Evolutionary conservation across 1,140 invertebrate genomes (phyloP), one percentile per base, ranked within the genome.

Genomic region (Monomorium pharaonis): DNA sequence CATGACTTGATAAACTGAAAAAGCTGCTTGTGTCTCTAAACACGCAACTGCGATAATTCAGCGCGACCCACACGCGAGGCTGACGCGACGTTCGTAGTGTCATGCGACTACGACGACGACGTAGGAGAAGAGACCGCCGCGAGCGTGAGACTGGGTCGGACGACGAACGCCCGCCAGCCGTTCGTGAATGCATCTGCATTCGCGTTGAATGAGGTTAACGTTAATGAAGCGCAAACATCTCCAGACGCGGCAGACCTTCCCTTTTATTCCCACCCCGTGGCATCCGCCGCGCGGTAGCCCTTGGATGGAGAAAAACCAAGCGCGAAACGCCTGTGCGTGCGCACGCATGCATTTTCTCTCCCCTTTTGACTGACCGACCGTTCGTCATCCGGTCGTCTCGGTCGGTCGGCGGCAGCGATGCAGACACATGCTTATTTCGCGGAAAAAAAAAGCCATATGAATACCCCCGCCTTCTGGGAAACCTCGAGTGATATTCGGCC

Each of bases 201-300:
- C 87, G 78, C 72, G 72, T 91, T 85, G 89, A 91, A 91, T 72
- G 89, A 90, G 89, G 89, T 90, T 91, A 90, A 87, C 86, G 89
- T 90, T 91, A 91, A 91, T 91, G 89, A 91, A 89, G 89, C 89
- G 78, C 89, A 84, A 88, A 72, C 78, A 88, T 91, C 69, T 91
- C 88, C 89, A 90, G 89, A 90, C 85, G 83, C 87, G n/a, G 74
- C 70, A 84, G 72, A 60, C 51, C 88, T 84, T 86, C 88, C 87
- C 88, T 75, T 87, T 84, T 84, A 89, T 89, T 86, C 70, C 27
- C 16, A 89, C 65, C 85, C 88, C 54, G 69, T 54, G 49, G 56
- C 5, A 16, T 4, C 47, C 74, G 37, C 2, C 37, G 21, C n/a
- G n/a, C n/a, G n/a, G 27, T 30, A 37, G 42, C 51, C 88, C 74